These are phyloP conservation scores for Corella eumyota DNA, from an alignment of 23 tunicate genomes.

Conservation along the genomic window DNA sequence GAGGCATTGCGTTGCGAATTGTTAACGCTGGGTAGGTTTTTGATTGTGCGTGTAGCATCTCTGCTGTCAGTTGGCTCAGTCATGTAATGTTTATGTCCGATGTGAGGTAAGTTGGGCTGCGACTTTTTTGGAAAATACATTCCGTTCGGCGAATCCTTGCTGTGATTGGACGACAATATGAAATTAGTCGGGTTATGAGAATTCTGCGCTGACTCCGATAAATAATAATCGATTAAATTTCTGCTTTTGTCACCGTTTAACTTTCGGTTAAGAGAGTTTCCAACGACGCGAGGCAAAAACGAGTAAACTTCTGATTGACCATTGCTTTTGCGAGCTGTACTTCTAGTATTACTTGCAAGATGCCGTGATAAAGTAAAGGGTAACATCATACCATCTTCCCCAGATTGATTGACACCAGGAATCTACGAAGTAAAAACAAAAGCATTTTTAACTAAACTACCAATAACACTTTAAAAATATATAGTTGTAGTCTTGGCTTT, in stretches of 20 bases:
- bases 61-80: neutral
- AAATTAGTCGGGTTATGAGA: too few species aligned
- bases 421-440: neutral
- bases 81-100: neutral
- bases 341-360: slow-evolving; percentile 26
- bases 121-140: neutral
- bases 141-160: neutral
- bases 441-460: neutral
- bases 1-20: too few species aligned
- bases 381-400: slow-evolving; percentile 1
- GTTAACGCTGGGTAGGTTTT: too few species aligned
- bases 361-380: slow-evolving; percentile 50
- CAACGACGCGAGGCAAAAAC: slow-evolving; percentile 37
- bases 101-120: neutral
- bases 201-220: neutral
- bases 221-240: neutral
- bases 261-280: slow-evolving; percentile 24
- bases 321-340: slow-evolving; percentile 12
- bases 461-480: too few species aligned
- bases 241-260: neutral
- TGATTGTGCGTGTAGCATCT: slow-evolving; percentile 1
- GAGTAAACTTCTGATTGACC: slow-evolving; percentile 8
- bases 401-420: slow-evolving; percentile 1
- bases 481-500: too few species aligned
- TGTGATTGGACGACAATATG: neutral